Percentiles rank a stretch among this genome's conserved stretches.
These are phyloP conservation scores for Subacronicta megacephala DNA, from an alignment of 2,888 invertebrate genomes.

Conservation along the genomic window DNA sequence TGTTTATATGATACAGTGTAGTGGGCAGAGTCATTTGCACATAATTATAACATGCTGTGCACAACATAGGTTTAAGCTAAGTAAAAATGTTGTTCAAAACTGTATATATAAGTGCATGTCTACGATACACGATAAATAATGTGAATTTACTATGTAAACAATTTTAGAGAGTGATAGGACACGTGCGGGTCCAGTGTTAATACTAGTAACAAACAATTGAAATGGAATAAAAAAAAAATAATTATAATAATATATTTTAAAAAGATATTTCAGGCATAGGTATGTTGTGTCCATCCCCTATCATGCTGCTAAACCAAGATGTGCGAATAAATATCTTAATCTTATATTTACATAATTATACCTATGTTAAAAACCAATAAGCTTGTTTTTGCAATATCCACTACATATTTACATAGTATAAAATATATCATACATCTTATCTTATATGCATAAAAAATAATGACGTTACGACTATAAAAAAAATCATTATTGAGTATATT, in stretches of 20 bases:
- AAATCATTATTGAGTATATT: too few species aligned
- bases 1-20: background rate
- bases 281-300: too few species aligned
- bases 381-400: slow-evolving; percentile 2
- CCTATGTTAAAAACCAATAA: slow-evolving; percentile 15
- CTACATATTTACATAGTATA: background rate
- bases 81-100: slow-evolving; percentile 5
- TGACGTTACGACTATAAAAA: too few species aligned
- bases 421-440: too few species aligned
- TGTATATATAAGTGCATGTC: slow-evolving; percentile 3
- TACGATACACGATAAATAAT: background rate
- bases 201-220: background rate
- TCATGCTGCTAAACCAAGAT: too few species aligned
- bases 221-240: too few species aligned
- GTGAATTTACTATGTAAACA: slow-evolving; percentile 29
- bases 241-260: too few species aligned
- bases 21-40: background rate
- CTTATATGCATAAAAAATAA: too few species aligned
- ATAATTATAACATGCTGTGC: slow-evolving; percentile 26
- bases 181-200: slow-evolving; percentile 18
- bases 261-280: too few species aligned
- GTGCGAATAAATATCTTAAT: too few species aligned
- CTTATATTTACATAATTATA: too few species aligned
- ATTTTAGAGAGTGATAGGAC: slow-evolving; percentile 26
- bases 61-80: slow-evolving; percentile 25